Base-by-base conservation (phyloP, 2,888 invertebrate species). In the Raillietiella orientalis region DNA sequence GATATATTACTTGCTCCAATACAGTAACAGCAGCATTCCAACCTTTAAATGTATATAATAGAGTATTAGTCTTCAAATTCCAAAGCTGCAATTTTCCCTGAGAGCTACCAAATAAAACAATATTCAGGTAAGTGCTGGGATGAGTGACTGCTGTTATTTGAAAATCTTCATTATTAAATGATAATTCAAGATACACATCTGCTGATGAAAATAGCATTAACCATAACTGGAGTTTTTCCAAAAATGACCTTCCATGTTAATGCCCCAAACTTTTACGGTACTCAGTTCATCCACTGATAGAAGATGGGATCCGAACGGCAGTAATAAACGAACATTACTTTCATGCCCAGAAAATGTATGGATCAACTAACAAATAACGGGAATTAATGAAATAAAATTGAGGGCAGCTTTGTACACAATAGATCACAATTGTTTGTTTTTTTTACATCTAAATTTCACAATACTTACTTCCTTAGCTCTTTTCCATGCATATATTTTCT, bases 61-160 rank as follows among this genome's bases (percentile, higher is more conserved):
- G 47, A 38, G 65, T 66, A 20, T 60, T 60, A 12, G 61, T 61
- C 28, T 66, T 65, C 5, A 90, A 49, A 47, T 93, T 93, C 75
- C 82, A 82, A 32, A 93, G 45, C 35, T 50, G 49, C 29, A 53
- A 30, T 4, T 35, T 28, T 2, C 52, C 52, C 42, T 79, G 71
- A 29, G 61, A 55, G 35, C 77, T 77, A 2, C 72, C 87, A 21
- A 90, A 48, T 15, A 90, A 43, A 30, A 93, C 58, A 42, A 96
- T 96, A 43, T 96, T 93, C 10, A 84, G 46, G 43, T 93, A 96
- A 0, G 90, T 79, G 14, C 62, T 65, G 1, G 93, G 96, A 53
- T 96, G 96, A 29, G 70, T 52, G n/a, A 87, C 33, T 0, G 72
- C 54, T 1, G 70, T 65, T 16, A 90, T 62, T 37, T 60, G 53